A percentile compares a stretch with the other conserved stretches of the same genome.
Evolutionary conservation across 1,140 invertebrate species (phyloP).

Genomic region (Octopus sinensis): DNA sequence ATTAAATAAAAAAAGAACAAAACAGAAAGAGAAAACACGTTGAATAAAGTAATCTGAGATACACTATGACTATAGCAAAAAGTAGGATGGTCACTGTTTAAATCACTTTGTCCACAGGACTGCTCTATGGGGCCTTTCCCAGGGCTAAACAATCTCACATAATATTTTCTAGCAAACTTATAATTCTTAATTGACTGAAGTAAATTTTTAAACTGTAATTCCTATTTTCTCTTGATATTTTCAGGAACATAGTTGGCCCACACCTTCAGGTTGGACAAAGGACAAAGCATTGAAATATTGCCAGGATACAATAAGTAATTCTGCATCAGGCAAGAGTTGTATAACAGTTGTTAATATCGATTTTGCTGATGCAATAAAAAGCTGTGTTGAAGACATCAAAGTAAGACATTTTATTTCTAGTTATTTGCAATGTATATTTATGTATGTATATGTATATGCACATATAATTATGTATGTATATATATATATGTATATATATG

Average conservation of each 20-base stretch:
- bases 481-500: background rate
- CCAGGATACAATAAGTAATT: conserved; percentile 22
- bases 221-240: background rate
- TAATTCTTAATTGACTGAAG: background rate
- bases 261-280: conserved; percentile 28
- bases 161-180: background rate
- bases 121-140: too few species aligned
- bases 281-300: conserved; percentile 34
- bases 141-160: background rate
- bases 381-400: conserved; percentile 42
- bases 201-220: background rate
- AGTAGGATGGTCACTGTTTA: too few species aligned
- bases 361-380: conserved; percentile 24
- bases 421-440: background rate
- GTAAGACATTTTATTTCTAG: conserved; percentile 23
- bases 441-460: background rate
- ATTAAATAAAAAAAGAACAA: too few species aligned
- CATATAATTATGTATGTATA: background rate
- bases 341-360: conserved; percentile 25
- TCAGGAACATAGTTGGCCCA: conserved; percentile 30
- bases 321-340: conserved; percentile 25
- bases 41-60: too few species aligned
- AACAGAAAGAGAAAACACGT: too few species aligned
- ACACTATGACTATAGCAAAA: too few species aligned
- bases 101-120: too few species aligned